A percentile compares a stretch with the other conserved stretches of the same genome.
phyloP scores from a whole-genome alignment of 2,888 invertebrate species.

The Melanostoma scalare region DNA sequence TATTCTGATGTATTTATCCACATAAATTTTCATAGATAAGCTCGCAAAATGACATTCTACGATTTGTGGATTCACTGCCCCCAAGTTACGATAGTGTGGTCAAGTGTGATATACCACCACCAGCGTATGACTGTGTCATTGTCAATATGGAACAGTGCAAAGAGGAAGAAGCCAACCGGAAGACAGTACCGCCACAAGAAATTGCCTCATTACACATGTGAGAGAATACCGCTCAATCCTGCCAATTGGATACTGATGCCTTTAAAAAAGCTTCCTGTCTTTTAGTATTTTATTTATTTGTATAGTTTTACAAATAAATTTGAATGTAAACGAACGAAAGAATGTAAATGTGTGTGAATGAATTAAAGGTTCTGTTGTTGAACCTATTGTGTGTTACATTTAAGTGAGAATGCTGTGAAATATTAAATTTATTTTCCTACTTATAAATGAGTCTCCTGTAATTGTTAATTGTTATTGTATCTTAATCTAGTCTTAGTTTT shows the following conservation, averaged over 20 bases:
- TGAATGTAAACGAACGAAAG: background rate
- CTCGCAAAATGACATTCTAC: constrained; percentile 81
- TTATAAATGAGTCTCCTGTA: constrained; percentile 60
- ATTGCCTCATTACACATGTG: constrained; percentile 77
- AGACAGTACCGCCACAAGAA: constrained; percentile 63
- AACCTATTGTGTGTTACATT: constrained; percentile 29
- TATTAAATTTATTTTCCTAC: constrained; percentile 46
- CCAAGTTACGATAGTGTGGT: constrained; percentile 82
- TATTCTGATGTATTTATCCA: background rate
- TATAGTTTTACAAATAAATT: constrained; percentile 43
- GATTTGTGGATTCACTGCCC: constrained; percentile 80
- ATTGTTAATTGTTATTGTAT: constrained; percentile 62
- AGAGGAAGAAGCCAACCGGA: constrained; percentile 76
- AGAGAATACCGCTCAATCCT: constrained; percentile 12
- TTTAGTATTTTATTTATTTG: constrained; percentile 62
- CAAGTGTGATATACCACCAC: constrained; percentile 81
- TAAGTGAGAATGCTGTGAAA: constrained; percentile 67
- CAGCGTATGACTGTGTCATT: constrained; percentile 81
- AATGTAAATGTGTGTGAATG: constrained; percentile 36
- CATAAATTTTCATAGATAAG: constrained; percentile 77
- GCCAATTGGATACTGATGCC: constrained; percentile 37
- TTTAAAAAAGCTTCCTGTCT: constrained; percentile 38
- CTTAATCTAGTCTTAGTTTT: constrained; percentile 66
- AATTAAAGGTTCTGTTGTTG: constrained; percentile 6
- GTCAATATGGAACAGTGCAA: constrained; percentile 79